Evolutionary conservation across 1,140 invertebrate genomes (phyloP).

Genomic region (Calosoma granatense): DNA sequence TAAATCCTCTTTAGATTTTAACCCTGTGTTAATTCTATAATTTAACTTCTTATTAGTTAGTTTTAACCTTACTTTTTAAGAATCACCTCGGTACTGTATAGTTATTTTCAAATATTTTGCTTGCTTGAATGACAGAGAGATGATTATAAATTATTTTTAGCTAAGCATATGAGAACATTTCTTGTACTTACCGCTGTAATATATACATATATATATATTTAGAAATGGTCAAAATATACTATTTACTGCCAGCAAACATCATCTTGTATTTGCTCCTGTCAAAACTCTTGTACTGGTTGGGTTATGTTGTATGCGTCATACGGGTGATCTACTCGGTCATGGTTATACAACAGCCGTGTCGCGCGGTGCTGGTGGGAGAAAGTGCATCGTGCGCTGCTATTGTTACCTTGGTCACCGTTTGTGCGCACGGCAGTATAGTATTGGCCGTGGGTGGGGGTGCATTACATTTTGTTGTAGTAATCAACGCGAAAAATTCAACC

Average conservation of each 20-base stretch:
- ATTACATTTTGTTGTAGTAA: too few species aligned
- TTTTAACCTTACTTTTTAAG: too few species aligned
- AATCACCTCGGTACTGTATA: too few species aligned
- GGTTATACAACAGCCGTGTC: neutral
- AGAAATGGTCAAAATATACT: neutral
- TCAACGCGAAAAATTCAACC: too few species aligned
- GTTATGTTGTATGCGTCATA: too few species aligned
- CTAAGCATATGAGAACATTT: neutral
- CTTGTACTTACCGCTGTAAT: neutral
- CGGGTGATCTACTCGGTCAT: neutral
- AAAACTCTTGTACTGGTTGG: too few species aligned
- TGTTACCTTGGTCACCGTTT: neutral
- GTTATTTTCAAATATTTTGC: slow-evolving; percentile 3
- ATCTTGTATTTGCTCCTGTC: neutral
- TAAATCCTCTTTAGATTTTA: too few species aligned
- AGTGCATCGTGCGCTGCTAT: neutral
- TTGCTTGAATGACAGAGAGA: neutral
- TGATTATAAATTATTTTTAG: slow-evolving; percentile 4
- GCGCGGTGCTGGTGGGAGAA: neutral
- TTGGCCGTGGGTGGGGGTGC: neutral
- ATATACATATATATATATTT: neutral
- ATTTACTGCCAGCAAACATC: neutral
- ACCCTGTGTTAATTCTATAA: too few species aligned
- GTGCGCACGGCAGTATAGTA: neutral
- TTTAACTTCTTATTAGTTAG: too few species aligned